These are phyloP conservation scores for Nibea coibor DNA, from an alignment of 2,113 vertebrate species.

Conservation along the genomic window DNA sequence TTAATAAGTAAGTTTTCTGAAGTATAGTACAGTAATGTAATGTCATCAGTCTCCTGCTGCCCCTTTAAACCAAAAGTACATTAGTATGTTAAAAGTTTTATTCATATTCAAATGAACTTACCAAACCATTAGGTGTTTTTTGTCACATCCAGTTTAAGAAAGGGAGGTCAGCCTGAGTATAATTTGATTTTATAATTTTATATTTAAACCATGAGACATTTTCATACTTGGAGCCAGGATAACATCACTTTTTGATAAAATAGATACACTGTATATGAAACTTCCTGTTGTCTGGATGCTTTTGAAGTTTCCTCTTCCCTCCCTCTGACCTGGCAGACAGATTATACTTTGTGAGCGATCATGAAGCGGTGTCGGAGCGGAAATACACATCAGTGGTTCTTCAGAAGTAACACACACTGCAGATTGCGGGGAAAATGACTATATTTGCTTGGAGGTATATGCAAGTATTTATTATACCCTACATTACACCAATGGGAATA, in stretches of 20 bases:
- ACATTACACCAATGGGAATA: constrained; percentile 41
- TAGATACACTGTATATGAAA: neutral
- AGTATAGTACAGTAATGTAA: no score
- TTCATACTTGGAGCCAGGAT: neutral
- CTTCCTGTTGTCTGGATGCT: neutral
- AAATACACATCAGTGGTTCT: neutral
- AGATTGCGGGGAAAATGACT: neutral
- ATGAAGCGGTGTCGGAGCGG: neutral
- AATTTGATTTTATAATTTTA: neutral
- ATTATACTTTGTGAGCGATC: neutral
- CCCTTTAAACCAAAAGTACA: no score
- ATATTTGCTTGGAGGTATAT: neutral
- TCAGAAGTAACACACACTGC: constrained; percentile 12
- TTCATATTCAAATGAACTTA: no score
- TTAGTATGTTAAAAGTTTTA: no score
- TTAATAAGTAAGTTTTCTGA: no score
- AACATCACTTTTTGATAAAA: neutral
- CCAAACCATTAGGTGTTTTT: neutral
- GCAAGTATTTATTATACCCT: constrained; percentile 35
- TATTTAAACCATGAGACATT: neutral
- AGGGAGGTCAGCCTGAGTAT: neutral
- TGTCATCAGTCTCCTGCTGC: no score
- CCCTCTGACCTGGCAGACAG: constrained; percentile 4
- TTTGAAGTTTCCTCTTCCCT: neutral
- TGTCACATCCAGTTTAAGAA: neutral